phyloP scores from a whole-genome alignment of 2,888 invertebrate genomes.

The Adela reaumurella region DNA sequence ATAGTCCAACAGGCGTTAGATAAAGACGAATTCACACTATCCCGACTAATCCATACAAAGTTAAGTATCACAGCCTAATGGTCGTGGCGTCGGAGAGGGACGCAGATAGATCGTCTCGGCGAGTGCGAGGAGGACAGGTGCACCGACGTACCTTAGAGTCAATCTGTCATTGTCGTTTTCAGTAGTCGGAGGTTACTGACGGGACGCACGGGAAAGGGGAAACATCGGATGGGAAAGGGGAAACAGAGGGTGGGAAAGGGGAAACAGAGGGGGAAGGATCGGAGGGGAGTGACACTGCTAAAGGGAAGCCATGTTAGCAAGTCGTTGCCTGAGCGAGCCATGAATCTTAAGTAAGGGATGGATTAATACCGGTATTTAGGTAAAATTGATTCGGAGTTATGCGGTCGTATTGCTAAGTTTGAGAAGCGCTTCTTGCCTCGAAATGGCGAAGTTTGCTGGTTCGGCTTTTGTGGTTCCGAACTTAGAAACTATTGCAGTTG shows the following conservation, averaged over 20 bases:
- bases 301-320: neutral
- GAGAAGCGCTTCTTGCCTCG: too few relatives aligned
- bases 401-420: too few relatives aligned
- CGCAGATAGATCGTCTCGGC: neutral
- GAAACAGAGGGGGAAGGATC: neutral
- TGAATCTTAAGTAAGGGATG: neutral
- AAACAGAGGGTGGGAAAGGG: neutral
- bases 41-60: neutral
- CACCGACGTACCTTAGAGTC: slow-evolving; percentile 22
- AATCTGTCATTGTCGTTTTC: slow-evolving; percentile 49
- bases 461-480: too few relatives aligned
- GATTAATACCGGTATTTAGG: neutral
- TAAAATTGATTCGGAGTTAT: neutral
- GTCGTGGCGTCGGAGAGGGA: neutral
- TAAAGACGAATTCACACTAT: neutral
- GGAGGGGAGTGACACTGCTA: too few relatives aligned
- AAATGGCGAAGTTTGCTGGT: too few relatives aligned
- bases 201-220: neutral
- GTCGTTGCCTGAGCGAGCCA: neutral
- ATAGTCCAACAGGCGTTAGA: neutral
- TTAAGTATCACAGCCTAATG: neutral
- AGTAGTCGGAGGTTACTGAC: slow-evolving; percentile 22
- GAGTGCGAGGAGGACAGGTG: slow-evolving; percentile 21
- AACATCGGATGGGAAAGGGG: too few relatives aligned
- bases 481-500: too few relatives aligned